Conservation (phyloP, 2,888 invertebrate genomes). For the Escarpia spicata region DNA sequence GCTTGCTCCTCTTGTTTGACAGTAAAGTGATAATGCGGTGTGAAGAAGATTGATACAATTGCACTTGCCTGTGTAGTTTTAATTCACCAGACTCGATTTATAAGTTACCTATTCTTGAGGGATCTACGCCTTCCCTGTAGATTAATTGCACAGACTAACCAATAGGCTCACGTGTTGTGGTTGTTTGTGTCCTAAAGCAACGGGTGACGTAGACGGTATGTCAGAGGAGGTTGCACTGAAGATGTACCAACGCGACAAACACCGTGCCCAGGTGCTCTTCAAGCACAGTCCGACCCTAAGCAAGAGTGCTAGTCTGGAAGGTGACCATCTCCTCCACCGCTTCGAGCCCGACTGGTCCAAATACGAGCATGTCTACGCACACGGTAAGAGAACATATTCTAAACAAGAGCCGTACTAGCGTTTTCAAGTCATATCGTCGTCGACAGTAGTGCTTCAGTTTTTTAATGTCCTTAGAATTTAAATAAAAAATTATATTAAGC, state of each 20-base stretch:
- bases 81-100: background rate
- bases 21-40: too few species aligned
- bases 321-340: conserved; percentile 29
- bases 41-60: background rate
- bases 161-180: background rate
- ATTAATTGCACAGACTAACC: background rate
- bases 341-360: conserved; percentile 54
- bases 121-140: background rate
- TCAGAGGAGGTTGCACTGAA: conserved; percentile 21
- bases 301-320: conserved; percentile 28
- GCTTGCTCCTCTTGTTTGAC: too few species aligned
- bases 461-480: too few species aligned
- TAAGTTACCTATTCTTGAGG: background rate
- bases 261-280: conserved; percentile 35
- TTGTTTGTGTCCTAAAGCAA: background rate
- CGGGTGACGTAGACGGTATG: background rate
- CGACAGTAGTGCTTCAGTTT: too few species aligned
- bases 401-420: too few species aligned
- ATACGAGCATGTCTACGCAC: conserved; percentile 48
- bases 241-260: conserved; percentile 39
- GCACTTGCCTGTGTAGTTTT: background rate
- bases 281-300: conserved; percentile 31
- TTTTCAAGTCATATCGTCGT: too few species aligned
- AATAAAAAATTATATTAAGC: too few species aligned
- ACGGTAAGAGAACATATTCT: conserved; percentile 42